Conservation (phyloP, 92 coral and sea anemone species). For the Anthopleura xanthogrammica region DNA sequence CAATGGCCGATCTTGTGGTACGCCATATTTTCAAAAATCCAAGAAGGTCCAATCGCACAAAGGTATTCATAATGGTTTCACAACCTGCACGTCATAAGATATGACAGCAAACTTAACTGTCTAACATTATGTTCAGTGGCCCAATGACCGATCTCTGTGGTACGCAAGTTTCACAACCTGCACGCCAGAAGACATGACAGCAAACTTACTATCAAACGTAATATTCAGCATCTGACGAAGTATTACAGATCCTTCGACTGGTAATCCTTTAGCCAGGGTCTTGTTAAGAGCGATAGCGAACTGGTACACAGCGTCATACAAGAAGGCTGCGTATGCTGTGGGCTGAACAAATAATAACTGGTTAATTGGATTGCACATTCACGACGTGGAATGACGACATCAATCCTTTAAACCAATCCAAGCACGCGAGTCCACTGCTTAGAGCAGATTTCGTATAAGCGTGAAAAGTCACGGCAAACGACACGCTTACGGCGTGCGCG, state of each 20-base stretch:
- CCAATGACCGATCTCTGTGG: too few relatives aligned
- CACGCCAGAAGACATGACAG: background rate
- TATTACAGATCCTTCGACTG: slow-evolving; percentile 46
- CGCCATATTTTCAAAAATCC: background rate
- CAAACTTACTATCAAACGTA: slow-evolving; percentile 57
- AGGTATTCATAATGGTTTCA: too few relatives aligned
- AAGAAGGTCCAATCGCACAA: too few relatives aligned
- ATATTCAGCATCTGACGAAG: slow-evolving; percentile 46
- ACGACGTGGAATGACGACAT: too few relatives aligned
- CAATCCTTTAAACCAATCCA: too few relatives aligned
- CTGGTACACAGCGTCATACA: slow-evolving; percentile 72
- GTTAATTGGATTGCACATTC: too few relatives aligned
- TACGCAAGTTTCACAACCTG: background rate
- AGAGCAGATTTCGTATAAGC: too few relatives aligned
- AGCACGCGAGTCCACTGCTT: too few relatives aligned
- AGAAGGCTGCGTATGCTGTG: slow-evolving; percentile 48
- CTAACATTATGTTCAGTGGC: too few relatives aligned
- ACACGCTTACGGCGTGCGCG: too few relatives aligned
- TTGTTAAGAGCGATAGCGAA: slow-evolving; percentile 73
- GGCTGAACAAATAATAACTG: slow-evolving; percentile 36
- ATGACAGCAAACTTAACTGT: slow-evolving; percentile 23
- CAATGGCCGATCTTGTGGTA: background rate
- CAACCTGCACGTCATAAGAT: background rate
- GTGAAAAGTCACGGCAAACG: too few relatives aligned
- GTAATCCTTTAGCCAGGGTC: slow-evolving; percentile 40